Evolutionary conservation across 2,113 vertebrate genomes (phyloP), one percentile per base, ranked within the genome.

Genomic region (Piprites chloris): DNA sequence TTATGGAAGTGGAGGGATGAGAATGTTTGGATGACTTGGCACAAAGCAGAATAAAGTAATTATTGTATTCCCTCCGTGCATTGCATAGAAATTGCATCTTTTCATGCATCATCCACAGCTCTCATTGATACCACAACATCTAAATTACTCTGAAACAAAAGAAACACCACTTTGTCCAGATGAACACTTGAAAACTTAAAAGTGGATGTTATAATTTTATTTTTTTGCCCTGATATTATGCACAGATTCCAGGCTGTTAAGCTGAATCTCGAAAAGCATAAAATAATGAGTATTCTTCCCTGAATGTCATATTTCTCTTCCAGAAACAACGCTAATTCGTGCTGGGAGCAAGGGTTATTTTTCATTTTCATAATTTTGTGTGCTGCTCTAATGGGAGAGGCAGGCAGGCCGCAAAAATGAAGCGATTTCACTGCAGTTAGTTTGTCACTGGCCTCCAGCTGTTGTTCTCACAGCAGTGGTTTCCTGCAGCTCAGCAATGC

Each of bases 61-160:
- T 94, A 92, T 11, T 39, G 42, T 79, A 95, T 91, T 97, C 93
- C 91, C 90, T 92, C 26, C 0, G 58, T 88, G 94, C 66, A 46
- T 52, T 92, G 77, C 49, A 62, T 61, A 95, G 85, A 94, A 96
- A 92, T 86, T 53, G 56, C 88, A 74, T 93, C 52, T 94, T 91
- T 94, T 89, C 93, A 93, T 95, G 77, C 86, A 95, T 96, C 94
- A 96, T 93, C 96, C 93, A 96, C 84, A 92, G 52, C 72, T 78
- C 61, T 89, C 62, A 92, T 97, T 72, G 50, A 33, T 61, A 74
- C 56, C 78, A 62, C 47, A 89, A 33, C 49, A 50, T 86, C 75
- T 75, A 89, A 96, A 90, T 95, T 91, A 76, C 50, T 46, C 47
- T 59, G 27, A 92, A 85, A 52, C 62, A 90, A 82, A 77, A 69